These are phyloP conservation scores for Eurytoma adleriae DNA, from an alignment of 2,888 invertebrate genomes.

Conservation along the genomic window DNA sequence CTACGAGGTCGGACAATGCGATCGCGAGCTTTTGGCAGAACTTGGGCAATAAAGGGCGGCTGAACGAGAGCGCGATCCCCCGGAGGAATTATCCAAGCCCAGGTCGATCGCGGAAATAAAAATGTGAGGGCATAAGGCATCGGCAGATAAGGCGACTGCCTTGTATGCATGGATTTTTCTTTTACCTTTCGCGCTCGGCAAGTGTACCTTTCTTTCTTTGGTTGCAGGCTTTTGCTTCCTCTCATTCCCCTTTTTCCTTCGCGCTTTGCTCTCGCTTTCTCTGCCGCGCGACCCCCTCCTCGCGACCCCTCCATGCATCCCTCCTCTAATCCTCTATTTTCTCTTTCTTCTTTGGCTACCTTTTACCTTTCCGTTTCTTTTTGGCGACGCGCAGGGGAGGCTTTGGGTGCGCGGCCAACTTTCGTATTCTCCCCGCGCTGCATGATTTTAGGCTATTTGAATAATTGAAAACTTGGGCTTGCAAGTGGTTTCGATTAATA, in stretches of 20 bases:
- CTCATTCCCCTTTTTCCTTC: constrained; percentile 9
- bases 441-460: constrained; percentile 20
- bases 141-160: background rate
- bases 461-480: constrained; percentile 33
- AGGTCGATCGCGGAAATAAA: constrained; percentile 13
- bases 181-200: background rate
- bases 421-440: constrained; percentile 4
- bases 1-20: too few relatives aligned
- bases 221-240: background rate
- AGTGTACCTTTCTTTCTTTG: background rate
- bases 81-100: constrained; percentile 37
- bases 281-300: background rate
- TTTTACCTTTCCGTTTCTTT: background rate
- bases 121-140: background rate
- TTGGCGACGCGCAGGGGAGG: background rate
- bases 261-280: background rate
- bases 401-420: constrained; percentile 9
- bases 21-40: too few relatives aligned
- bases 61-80: background rate
- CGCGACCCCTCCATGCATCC: too few relatives aligned
- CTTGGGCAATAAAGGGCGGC: background rate
- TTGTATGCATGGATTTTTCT: background rate
- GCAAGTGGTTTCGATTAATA: background rate
- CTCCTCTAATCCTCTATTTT: background rate
- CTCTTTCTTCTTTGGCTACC: background rate